Conservation (phyloP, 1,140 invertebrate species). For the Conus betulinus region DNA sequence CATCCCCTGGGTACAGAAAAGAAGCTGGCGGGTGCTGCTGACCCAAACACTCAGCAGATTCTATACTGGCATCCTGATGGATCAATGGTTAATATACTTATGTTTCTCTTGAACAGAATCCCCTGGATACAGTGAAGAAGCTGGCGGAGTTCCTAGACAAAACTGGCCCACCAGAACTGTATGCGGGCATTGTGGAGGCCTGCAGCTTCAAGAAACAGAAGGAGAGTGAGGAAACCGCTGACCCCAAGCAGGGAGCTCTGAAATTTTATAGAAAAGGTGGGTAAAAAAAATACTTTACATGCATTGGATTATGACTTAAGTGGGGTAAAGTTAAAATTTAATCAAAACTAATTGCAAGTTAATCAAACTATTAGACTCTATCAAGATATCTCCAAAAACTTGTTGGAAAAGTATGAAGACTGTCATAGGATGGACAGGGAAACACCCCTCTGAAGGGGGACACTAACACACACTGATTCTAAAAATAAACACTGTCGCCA, state of each 20-base stretch:
- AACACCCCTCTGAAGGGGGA: background rate
- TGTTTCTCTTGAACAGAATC: background rate
- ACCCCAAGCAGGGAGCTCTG: background rate
- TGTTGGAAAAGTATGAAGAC: background rate
- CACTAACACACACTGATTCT: too few relatives aligned
- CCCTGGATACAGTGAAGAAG: slow-evolving; percentile 17
- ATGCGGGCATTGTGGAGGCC: background rate
- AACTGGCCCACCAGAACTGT: background rate
- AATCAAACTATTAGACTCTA: too few relatives aligned
- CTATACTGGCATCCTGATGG: background rate
- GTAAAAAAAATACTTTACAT: background rate
- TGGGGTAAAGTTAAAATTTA: background rate
- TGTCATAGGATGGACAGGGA: background rate
- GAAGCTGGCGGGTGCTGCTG: too few relatives aligned
- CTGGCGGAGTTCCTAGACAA: slow-evolving; percentile 21
- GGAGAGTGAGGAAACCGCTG: slow-evolving; percentile 3
- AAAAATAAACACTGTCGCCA: too few relatives aligned
- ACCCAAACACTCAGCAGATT: too few relatives aligned
- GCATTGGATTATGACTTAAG: background rate
- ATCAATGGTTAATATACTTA: too few relatives aligned
- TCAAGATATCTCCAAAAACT: background rate
- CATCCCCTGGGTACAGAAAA: too few relatives aligned
- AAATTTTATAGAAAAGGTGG: slow-evolving; percentile 29
- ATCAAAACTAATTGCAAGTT: too few relatives aligned
- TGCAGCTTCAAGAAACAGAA: slow-evolving; percentile 36